phyloP scores from a whole-genome alignment of 2,797 vertebrate species.

The Platalea minor region DNA sequence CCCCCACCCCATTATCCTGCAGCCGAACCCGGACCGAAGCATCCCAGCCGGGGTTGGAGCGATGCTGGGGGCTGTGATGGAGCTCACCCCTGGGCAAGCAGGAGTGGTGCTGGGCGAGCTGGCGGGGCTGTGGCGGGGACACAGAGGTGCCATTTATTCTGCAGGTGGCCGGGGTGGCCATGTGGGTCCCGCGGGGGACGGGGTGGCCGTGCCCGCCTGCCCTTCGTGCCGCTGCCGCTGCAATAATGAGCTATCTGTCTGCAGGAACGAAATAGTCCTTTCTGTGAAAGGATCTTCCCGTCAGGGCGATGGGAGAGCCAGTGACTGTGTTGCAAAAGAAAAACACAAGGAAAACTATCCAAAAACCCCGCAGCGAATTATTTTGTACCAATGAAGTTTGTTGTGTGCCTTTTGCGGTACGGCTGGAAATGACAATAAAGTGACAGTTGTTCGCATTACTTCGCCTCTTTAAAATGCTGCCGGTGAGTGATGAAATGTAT shows the following conservation, averaged over 20 bases:
- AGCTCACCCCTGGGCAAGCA: background rate
- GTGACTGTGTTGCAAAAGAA: background rate
- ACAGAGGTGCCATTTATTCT: constrained; percentile 51
- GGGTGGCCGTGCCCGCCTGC: background rate
- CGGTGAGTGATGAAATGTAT: fast-evolving
- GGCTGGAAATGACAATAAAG: constrained; percentile 86
- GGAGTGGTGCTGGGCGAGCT: background rate
- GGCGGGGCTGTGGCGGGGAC: background rate
- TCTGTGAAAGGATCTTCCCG: constrained; percentile 92
- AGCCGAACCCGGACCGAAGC: fast-evolving
- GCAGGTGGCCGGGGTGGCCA: background rate
- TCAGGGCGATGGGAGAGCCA: constrained; percentile 59
- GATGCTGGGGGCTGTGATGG: background rate
- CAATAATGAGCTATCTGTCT: constrained; percentile 59
- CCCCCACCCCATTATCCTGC: background rate
- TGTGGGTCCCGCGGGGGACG: background rate
- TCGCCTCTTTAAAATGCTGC: background rate
- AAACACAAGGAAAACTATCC: background rate
- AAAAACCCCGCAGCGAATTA: constrained; percentile 26
- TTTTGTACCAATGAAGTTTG: constrained; percentile 82
- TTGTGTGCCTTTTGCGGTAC: constrained; percentile 85
- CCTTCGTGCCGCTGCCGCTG: background rate
- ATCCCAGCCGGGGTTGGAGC: background rate
- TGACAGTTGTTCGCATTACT: constrained; percentile 81
- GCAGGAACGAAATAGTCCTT: constrained; percentile 81